phyloP scores from a whole-genome alignment of 2,113 vertebrate genomes.

The Myotis lucifugus region DNA sequence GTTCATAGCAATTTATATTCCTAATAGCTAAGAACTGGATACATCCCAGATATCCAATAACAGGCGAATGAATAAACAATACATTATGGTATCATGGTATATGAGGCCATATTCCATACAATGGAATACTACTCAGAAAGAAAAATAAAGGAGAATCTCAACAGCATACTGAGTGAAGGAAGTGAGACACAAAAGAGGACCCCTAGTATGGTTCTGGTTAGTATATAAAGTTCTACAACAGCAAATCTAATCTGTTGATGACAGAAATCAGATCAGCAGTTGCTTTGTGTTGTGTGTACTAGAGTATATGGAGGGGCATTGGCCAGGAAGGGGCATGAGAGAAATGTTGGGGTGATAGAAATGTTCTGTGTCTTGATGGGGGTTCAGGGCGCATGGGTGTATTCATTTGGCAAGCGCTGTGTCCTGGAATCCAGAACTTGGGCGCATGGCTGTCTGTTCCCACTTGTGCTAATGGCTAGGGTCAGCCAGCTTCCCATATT shows the following conservation, averaged over 20 bases:
- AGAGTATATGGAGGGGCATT: too few relatives aligned
- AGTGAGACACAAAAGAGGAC: not conserved
- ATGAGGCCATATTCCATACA: not conserved
- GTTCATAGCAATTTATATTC: not conserved
- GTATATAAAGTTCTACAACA: not conserved
- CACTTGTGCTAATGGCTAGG: not conserved
- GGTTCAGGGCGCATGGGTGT: not conserved
- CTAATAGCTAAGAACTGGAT: not conserved
- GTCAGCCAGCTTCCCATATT: constrained; percentile 29
- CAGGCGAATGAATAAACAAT: not conserved
- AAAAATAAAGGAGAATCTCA: not conserved
- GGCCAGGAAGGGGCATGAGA: not conserved
- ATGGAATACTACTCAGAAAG: not conserved
- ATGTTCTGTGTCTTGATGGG: not conserved
- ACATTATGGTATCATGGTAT: not conserved
- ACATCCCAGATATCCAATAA: not conserved
- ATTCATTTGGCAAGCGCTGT: not conserved
- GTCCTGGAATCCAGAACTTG: not conserved
- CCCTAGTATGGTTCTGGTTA: accelerated
- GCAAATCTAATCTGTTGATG: too few relatives aligned
- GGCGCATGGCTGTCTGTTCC: not conserved
- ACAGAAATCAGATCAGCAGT: not conserved
- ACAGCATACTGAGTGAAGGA: not conserved
- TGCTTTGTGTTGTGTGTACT: not conserved
- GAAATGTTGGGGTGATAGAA: not conserved